A percentile compares a stretch with the other conserved stretches of the same genome.
These are phyloP conservation scores for Dione vanillae DNA, from an alignment of 2,888 invertebrate genomes.

Conservation along the genomic window DNA sequence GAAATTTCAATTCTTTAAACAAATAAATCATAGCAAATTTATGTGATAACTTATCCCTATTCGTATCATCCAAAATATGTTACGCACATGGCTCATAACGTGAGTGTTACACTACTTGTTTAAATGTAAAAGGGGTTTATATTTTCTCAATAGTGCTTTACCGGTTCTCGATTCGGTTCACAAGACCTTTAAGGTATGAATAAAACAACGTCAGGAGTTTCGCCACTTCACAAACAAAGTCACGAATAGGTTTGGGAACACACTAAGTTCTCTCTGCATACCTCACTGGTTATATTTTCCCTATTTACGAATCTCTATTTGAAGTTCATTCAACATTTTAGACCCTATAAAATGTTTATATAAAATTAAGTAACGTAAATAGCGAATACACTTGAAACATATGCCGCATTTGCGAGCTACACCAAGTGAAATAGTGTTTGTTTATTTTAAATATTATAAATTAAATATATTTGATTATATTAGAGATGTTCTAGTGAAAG, in stretches of 20 bases:
- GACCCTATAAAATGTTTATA: background rate
- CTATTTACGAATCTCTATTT: too few relatives aligned
- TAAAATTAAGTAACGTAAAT: background rate
- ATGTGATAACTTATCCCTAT: constrained; percentile 6
- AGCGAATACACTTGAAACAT: background rate
- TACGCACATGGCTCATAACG: constrained; percentile 11
- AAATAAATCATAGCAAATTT: background rate
- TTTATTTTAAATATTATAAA: too few relatives aligned
- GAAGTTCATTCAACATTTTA: too few relatives aligned
- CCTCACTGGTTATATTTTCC: too few relatives aligned
- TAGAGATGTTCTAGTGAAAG: too few relatives aligned
- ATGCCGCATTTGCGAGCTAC: background rate
- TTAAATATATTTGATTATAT: too few relatives aligned
- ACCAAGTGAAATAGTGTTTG: background rate
- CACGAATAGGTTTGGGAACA: too few relatives aligned
- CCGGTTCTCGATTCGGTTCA: too few relatives aligned
- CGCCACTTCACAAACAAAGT: too few relatives aligned
- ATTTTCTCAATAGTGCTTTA: background rate
- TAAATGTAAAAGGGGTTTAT: constrained; percentile 14
- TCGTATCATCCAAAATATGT: background rate
- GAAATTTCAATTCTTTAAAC: background rate
- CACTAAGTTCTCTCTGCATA: too few relatives aligned
- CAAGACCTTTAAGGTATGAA: too few relatives aligned
- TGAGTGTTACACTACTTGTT: constrained; percentile 12
- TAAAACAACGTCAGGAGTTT: too few relatives aligned